Base-by-base conservation (phyloP, 2,888 invertebrate genomes). In the Stenurella melanura region DNA sequence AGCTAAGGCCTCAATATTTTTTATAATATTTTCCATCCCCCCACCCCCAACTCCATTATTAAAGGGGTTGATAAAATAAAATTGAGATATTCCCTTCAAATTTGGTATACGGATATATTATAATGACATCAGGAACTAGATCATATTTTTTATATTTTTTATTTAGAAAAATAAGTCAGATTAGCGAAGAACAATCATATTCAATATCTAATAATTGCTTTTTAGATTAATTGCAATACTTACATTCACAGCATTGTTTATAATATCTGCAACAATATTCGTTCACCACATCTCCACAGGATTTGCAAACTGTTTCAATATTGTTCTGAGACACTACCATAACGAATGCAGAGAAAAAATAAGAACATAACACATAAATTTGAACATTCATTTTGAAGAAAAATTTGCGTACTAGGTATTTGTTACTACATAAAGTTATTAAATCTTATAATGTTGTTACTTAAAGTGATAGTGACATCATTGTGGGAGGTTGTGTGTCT, bases 241-340 rank as follows among this genome's bases (percentile, higher is more conserved):
- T 75, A 79, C 79, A 79, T 30, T 79, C 77, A 38, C 79, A 79
- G 61, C 79, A 79, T 56, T 42, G 63, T 57, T 69, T 68, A 21
- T 79, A 61, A 61, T 77, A 79, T 76, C 74, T 75, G 71, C 79
- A 79, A 54, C 79, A 79, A 69, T 77, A 79, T 26, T 68, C 54
- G 54, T 76, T 79, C 9, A 79, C 79, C 30, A 76, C 67, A 66
- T 74, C 74, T 15, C 67, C 67, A 56, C 74, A 74, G 1, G 61
- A 38, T 30, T 34, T 56, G 50, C 74, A 74, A 60, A 74, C 67
- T 17, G 18, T 67, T 26, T 74, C 74, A 1, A 74, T 72, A 17
- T 70, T 70, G 54, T 72, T 72, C 34, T 72, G 72, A 5, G 72
- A 72, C 30, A 54, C 26, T 30, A 50, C 63, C 21, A 50, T 26